These are phyloP conservation scores for Spea hammondii DNA, from an alignment of 2,797 vertebrate species.

Conservation along the genomic window DNA sequence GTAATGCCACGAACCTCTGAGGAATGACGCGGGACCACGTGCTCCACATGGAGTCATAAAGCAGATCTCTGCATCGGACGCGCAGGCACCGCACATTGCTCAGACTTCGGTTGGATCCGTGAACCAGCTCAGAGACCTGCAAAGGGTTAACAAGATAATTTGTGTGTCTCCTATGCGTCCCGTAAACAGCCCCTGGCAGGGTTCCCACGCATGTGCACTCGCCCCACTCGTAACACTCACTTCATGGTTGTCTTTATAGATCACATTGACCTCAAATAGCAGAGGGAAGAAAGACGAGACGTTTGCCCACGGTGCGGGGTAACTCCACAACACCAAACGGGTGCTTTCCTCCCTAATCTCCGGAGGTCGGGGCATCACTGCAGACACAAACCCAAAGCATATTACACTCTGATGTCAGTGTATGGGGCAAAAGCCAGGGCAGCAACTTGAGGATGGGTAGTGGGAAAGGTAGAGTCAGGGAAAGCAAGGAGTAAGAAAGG, in stretches of 20 bases:
- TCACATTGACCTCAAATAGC: neutral
- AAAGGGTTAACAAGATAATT: neutral
- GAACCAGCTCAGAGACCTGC: neutral
- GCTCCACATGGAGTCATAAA: slow-evolving; percentile 1
- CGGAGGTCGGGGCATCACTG: slow-evolving; percentile 11
- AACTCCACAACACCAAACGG: neutral
- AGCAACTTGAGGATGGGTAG: too few relatives aligned
- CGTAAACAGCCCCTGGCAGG: neutral
- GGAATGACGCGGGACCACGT: neutral
- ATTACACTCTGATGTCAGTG: too few relatives aligned
- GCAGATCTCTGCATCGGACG: slow-evolving; percentile 21
- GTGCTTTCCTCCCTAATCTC: neutral
- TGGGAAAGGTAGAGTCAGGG: too few relatives aligned
- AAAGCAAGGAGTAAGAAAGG: too few relatives aligned
- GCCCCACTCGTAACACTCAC: neutral
- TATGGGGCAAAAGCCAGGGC: too few relatives aligned
- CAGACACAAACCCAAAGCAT: neutral
- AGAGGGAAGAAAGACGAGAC: slow-evolving; percentile 8
- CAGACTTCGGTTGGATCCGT: neutral
- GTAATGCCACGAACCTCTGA: too few relatives aligned
- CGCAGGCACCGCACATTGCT: neutral
- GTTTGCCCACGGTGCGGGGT: neutral
- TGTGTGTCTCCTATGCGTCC: too few relatives aligned
- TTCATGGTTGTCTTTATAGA: neutral
- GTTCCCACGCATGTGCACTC: too few relatives aligned